Evolutionary conservation across 2,113 vertebrate species (phyloP), one percentile per base, ranked within the genome.

Genomic region (Hassar affinis): DNA sequence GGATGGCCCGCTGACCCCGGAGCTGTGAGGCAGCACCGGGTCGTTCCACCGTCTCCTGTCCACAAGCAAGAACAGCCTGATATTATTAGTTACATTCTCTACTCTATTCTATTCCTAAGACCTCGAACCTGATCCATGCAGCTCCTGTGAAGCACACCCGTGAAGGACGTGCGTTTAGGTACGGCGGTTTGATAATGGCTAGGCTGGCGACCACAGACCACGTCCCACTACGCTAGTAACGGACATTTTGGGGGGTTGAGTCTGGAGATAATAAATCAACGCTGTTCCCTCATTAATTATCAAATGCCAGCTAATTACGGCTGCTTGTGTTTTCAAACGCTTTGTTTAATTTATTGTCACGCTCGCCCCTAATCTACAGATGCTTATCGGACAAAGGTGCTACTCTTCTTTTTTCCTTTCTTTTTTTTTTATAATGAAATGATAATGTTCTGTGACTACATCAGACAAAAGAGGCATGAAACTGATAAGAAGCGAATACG

Each of bases 311-410:
- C 92, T 94, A 94, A 94, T 94, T 94, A 94, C 86, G 88, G 90
- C 92, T 90, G 90, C 92, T 91, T 90, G 91, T 94, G 92, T 93
- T 95, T 95, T 94, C 93, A 94, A 93, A 94, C 91, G 93, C 91
- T 93, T 91, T 92, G 92, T 91, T 92, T 93, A 93, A 94, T 95
- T 93, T 94, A 94, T 93, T 93, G 92, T 94, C 92, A 90, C 88
- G 89, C 90, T 93, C 79, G 83, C 88, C 92, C 91, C 92, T 94
- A 94, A 94, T 95, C 95, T 92, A 85, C 84, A 89, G 93, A 94
- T 95, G 83, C 80, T 88, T 92, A 94, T 94, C 92, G 1, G 38
- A 42, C 3, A 61, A 38, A 38, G 38, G 79, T 88, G 85, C 88
- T 92, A 89, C 81, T 86, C 91, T 91, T 91, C 90, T 85, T 86